Conservation (phyloP, 1,140 invertebrate species). For the Atta colombica region DNA sequence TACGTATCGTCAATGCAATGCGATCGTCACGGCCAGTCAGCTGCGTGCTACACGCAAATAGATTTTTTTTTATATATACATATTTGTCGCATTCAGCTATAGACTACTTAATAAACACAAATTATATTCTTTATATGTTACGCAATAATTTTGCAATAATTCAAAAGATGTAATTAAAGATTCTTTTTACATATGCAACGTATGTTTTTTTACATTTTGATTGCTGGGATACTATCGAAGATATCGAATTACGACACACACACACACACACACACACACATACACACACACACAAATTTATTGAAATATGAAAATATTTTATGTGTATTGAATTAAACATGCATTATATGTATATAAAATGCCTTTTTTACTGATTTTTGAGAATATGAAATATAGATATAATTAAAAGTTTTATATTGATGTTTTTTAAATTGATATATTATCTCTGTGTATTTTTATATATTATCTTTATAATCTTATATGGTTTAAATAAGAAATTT, state of each 20-base stretch:
- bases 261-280: too few species aligned
- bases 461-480: neutral
- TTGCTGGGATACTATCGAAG: neutral
- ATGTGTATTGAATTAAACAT: neutral
- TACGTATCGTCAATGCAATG: neutral
- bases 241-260: neutral
- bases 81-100: neutral
- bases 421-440: neutral
- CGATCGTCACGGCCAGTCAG: slow-evolving; percentile 5
- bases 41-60: neutral
- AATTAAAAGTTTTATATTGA: neutral
- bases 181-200: neutral
- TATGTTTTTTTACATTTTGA: neutral
- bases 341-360: neutral
- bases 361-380: neutral
- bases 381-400: neutral
- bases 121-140: neutral
- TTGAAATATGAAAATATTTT: slow-evolving; percentile 12
- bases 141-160: slow-evolving; percentile 17
- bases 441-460: neutral
- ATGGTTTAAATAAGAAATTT: neutral
- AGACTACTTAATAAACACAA: neutral
- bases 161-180: neutral
- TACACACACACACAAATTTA: too few species aligned
- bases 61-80: slow-evolving; percentile 24